These are phyloP conservation scores for Cydia splendana DNA, from an alignment of 1,140 invertebrate genomes.

Conservation along the genomic window DNA sequence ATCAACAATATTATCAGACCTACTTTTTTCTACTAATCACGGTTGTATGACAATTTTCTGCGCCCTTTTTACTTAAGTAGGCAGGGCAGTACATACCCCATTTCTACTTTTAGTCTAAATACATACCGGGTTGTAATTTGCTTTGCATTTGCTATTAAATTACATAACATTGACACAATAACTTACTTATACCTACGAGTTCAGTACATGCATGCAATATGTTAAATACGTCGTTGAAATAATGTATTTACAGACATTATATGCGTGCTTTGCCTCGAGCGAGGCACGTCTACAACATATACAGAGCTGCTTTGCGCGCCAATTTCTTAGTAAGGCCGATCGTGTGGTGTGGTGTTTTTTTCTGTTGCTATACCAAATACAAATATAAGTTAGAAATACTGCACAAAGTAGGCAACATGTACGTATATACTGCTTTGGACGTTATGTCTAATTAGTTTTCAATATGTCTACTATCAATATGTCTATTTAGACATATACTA, in stretches of 20 bases:
- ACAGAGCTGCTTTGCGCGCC: too few relatives aligned
- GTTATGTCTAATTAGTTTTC: too few relatives aligned
- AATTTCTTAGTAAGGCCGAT: too few relatives aligned
- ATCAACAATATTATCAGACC: slow-evolving; percentile 26
- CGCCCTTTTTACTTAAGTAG: too few relatives aligned
- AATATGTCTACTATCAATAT: not conserved
- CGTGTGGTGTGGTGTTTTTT: too few relatives aligned
- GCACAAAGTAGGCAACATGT: not conserved
- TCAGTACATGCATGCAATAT: not conserved
- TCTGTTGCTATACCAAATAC: not conserved
- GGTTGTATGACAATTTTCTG: not conserved
- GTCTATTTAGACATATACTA: not conserved
- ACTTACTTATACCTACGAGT: not conserved
- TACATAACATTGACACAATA: not conserved
- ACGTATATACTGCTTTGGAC: not conserved
- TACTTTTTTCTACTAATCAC: not conserved
- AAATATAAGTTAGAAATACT: slow-evolving; percentile 4
- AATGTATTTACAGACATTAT: not conserved
- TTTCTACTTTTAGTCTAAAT: too few relatives aligned
- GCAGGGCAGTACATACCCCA: too few relatives aligned
- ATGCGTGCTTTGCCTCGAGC: not conserved
- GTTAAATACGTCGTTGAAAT: not conserved
- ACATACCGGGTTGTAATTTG: not conserved
- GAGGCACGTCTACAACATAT: too few relatives aligned
- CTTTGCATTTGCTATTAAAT: not conserved